Evolutionary conservation across 2,113 vertebrate genomes (phyloP).

Genomic region (Solea solea): DNA sequence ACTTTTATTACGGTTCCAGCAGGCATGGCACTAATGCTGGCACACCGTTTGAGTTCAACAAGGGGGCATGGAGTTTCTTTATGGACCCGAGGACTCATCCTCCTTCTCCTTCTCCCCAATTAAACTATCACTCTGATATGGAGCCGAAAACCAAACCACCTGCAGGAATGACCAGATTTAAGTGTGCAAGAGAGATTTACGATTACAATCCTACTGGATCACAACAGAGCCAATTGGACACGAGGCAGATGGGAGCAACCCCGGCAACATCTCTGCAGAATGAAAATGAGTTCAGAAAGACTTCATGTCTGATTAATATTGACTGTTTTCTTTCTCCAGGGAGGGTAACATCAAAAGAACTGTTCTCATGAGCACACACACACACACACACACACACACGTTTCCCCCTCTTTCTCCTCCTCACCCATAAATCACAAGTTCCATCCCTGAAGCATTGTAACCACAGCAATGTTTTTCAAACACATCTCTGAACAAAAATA

Average conservation of each 20-base stretch:
- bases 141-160: neutral
- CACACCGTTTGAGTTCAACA: neutral
- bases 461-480: neutral
- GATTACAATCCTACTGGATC: neutral
- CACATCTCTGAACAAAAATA: neutral
- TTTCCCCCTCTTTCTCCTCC: neutral
- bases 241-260: neutral
- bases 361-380: neutral
- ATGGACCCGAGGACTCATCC: neutral
- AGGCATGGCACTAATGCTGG: neutral
- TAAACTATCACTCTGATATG: neutral
- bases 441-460: neutral
- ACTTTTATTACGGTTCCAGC: neutral
- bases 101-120: neutral
- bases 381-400: neutral
- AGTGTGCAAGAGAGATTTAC: neutral
- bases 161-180: neutral
- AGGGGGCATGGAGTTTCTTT: neutral
- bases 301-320: slow-evolving; percentile 12
- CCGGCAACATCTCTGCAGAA: slow-evolving; percentile 1
- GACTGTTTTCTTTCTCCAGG: slow-evolving; percentile 2
- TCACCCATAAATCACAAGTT: slow-evolving; percentile 6
- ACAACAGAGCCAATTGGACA: neutral
- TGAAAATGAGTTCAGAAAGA: slow-evolving; percentile 4
- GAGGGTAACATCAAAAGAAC: slow-evolving; percentile 1